phyloP scores from a whole-genome alignment of 1,140 invertebrate genomes.

The Drosophila orena region DNA sequence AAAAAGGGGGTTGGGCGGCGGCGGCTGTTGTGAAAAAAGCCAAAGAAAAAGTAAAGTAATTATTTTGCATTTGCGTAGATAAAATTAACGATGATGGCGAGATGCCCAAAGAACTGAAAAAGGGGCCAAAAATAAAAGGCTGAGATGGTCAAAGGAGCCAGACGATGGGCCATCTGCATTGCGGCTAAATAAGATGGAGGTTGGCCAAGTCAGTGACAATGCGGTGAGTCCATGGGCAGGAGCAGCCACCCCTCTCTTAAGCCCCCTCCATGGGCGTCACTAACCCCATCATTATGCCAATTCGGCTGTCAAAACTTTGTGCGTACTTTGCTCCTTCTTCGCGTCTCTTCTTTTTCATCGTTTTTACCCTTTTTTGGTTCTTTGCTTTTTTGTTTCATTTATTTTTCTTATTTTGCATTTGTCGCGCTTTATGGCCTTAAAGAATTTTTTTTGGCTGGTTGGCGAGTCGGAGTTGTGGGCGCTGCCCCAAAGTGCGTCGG shows the following conservation, averaged over 20 bases:
- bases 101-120: conserved; percentile 14
- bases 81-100: conserved; percentile 78
- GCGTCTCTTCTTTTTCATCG: conserved; percentile 38
- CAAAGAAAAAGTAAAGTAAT: conserved; percentile 83
- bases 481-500: conserved; percentile 66
- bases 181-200: conserved; percentile 3
- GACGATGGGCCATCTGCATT: neutral
- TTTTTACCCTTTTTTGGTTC: conserved; percentile 13
- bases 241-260: neutral
- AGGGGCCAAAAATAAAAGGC: conserved; percentile 3
- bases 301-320: conserved; percentile 83
- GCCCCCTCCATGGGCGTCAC: conserved; percentile 33
- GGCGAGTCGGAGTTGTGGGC: conserved; percentile 10
- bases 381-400: neutral
- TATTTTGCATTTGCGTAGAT: conserved; percentile 83
- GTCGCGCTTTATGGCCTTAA: conserved; percentile 73
- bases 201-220: conserved; percentile 51
- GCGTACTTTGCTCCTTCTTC: conserved; percentile 80
- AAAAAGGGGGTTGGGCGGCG: conserved; percentile 4
- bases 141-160: neutral
- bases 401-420: conserved; percentile 32
- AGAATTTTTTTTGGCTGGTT: conserved; percentile 10
- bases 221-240: conserved; percentile 17
- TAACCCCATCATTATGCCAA: conserved; percentile 83
- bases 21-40: conserved; percentile 36